Evolutionary conservation across 2,797 vertebrate species (phyloP).

Genomic region (Oreochromis mossambicus): DNA sequence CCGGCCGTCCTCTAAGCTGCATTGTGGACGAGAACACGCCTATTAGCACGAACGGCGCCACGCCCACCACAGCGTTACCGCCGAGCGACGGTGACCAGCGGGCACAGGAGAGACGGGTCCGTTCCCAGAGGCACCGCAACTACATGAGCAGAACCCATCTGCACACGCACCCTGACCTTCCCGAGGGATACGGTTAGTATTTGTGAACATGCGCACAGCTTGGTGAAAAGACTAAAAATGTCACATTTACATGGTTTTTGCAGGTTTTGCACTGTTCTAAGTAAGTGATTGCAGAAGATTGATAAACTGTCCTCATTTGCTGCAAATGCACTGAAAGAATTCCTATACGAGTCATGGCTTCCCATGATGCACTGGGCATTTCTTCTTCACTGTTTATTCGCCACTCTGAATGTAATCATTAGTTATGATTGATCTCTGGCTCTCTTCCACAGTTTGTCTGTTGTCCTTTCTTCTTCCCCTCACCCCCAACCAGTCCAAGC

Average conservation of each 20-base stretch:
- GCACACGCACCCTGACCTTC: constrained; percentile 94
- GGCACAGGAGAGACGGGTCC: constrained; percentile 87
- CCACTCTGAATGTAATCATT: not conserved
- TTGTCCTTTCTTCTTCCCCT: not conserved
- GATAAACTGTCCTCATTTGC: not conserved
- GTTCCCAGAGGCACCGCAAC: constrained; percentile 95
- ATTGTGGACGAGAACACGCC: constrained; percentile 97
- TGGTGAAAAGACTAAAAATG: not conserved
- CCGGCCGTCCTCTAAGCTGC: constrained; percentile 92
- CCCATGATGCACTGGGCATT: not conserved
- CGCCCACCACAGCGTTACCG: constrained; percentile 75
- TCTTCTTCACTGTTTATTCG: not conserved
- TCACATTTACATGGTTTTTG: not conserved
- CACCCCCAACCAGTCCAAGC: not conserved
- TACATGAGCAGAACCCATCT: constrained; percentile 99
- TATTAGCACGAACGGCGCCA: constrained; percentile 87
- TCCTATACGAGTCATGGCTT: not conserved
- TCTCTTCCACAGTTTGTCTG: not conserved
- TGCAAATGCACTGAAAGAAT: not conserved
- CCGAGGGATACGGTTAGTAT: constrained; percentile 92
- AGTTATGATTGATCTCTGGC: not conserved
- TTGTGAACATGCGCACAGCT: not conserved
- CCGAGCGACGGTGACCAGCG: constrained; percentile 83
- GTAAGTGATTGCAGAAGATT: not conserved
- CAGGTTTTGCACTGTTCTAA: not conserved